Conservation (phyloP, 2,888 invertebrate genomes). For the Parnassius orleans region DNA sequence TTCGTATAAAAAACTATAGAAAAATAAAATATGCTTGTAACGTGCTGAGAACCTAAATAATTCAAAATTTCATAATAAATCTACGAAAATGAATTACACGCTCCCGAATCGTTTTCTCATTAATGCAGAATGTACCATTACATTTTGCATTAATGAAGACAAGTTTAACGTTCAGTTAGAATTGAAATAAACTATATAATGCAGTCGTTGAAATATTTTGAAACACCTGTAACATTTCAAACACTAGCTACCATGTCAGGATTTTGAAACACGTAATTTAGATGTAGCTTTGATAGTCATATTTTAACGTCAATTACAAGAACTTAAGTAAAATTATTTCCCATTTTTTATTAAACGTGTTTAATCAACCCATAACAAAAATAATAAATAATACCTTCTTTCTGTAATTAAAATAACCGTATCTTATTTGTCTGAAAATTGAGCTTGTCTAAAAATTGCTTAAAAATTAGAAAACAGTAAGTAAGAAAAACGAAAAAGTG, state of each 20-base stretch:
- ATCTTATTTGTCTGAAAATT: too few species aligned
- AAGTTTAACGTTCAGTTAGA: conserved; percentile 9
- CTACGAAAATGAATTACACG: neutral
- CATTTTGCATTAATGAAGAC: too few species aligned
- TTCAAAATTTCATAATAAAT: neutral
- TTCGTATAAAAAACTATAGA: too few species aligned
- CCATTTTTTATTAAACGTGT: too few species aligned
- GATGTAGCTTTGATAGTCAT: conserved; percentile 5
- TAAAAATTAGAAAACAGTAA: too few species aligned
- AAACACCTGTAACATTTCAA: conserved; percentile 8
- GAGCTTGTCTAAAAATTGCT: too few species aligned
- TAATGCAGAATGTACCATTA: conserved; percentile 3
- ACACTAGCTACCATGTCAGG: neutral
- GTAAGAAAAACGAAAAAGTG: too few species aligned
- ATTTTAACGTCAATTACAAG: neutral
- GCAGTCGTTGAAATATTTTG: conserved; percentile 7
- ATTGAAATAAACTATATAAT: conserved; percentile 21
- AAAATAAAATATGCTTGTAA: too few species aligned
- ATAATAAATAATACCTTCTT: too few species aligned
- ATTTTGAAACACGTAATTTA: neutral
- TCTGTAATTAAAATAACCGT: too few species aligned
- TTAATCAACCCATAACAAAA: too few species aligned
- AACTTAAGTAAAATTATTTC: neutral
- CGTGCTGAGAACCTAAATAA: neutral
- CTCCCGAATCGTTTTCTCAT: conserved; percentile 8